Conservation (phyloP, 2,888 invertebrate species). For the Hypsopygia costalis region DNA sequence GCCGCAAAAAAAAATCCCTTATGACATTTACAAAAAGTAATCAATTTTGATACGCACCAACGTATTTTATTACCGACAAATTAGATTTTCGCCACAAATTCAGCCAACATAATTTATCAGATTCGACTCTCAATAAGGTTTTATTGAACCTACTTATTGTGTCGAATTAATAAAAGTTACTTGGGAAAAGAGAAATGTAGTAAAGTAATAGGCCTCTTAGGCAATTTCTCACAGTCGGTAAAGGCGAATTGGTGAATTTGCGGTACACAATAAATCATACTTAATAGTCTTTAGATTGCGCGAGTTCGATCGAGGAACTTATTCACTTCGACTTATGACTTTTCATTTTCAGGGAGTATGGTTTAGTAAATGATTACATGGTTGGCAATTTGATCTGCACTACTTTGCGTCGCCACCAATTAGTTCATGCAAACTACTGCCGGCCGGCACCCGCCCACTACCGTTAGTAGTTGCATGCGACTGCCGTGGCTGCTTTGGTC, state of each 20-base stretch:
- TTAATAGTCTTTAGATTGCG: conserved; percentile 2
- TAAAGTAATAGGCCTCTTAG: conserved; percentile 10
- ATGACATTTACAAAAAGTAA: too few relatives aligned
- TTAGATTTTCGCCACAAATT: background rate
- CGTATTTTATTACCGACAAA: background rate
- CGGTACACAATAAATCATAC: conserved; percentile 10
- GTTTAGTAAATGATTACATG: too few relatives aligned
- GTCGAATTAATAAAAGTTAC: conserved; percentile 11
- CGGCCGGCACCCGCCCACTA: too few relatives aligned
- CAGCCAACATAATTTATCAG: conserved; percentile 4
- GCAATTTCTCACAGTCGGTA: conserved; percentile 10
- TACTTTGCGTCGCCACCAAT: too few relatives aligned
- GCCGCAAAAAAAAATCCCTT: too few relatives aligned
- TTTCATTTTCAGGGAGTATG: conserved; percentile 2
- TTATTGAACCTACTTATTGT: conserved; percentile 11
- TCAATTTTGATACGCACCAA: too few relatives aligned
- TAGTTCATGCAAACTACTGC: too few relatives aligned
- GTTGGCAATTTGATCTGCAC: too few relatives aligned
- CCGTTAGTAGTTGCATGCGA: too few relatives aligned
- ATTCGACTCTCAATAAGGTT: conserved; percentile 6
- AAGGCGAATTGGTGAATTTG: conserved; percentile 1
- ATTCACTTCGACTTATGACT: conserved; percentile 7
- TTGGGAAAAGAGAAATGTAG: conserved; percentile 5
- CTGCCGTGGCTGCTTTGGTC: too few relatives aligned
- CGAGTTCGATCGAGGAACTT: background rate